Conservation (phyloP, 2,797 vertebrate genomes). For the Delichon dasypus region DNA sequence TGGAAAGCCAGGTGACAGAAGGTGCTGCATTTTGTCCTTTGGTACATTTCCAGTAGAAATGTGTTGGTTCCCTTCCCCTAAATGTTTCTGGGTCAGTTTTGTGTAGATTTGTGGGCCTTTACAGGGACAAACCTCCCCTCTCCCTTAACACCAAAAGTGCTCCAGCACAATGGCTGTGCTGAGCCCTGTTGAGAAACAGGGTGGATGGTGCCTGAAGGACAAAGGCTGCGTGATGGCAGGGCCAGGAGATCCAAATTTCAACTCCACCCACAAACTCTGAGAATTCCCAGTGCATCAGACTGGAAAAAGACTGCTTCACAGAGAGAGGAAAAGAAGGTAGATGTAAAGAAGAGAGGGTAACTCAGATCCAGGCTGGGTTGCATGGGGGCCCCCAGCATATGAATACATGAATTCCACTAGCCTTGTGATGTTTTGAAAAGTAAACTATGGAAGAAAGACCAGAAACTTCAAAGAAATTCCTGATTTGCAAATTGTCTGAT, state of each 20-base stretch:
- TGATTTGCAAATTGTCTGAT: slow-evolving; percentile 70
- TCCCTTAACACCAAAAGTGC: background rate
- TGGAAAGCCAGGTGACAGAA: slow-evolving; percentile 41
- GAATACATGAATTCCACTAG: slow-evolving; percentile 55
- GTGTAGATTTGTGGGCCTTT: background rate
- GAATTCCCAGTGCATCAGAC: background rate
- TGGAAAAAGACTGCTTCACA: background rate
- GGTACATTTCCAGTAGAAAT: slow-evolving; percentile 37
- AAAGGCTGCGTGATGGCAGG: background rate
- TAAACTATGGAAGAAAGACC: slow-evolving; percentile 62
- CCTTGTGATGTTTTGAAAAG: slow-evolving; percentile 69
- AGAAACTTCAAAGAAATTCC: slow-evolving; percentile 70
- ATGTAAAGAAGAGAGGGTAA: slow-evolving; percentile 6
- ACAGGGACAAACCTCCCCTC: background rate
- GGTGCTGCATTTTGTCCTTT: slow-evolving; percentile 1
- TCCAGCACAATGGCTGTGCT: rapidly evolving
- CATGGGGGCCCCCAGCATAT: slow-evolving; percentile 37
- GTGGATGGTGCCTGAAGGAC: background rate
- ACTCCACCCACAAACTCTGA: background rate
- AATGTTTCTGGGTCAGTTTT: slow-evolving; percentile 4
- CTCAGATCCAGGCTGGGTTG: slow-evolving; percentile 12
- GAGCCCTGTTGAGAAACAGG: background rate
- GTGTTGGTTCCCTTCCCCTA: background rate
- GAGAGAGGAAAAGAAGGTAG: slow-evolving; percentile 4
- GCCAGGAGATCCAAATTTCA: background rate